Percentiles rank a stretch among this genome's conserved stretches.
phyloP scores from a whole-genome alignment of 1,140 invertebrate species.

The Drosophila pachea region DNA sequence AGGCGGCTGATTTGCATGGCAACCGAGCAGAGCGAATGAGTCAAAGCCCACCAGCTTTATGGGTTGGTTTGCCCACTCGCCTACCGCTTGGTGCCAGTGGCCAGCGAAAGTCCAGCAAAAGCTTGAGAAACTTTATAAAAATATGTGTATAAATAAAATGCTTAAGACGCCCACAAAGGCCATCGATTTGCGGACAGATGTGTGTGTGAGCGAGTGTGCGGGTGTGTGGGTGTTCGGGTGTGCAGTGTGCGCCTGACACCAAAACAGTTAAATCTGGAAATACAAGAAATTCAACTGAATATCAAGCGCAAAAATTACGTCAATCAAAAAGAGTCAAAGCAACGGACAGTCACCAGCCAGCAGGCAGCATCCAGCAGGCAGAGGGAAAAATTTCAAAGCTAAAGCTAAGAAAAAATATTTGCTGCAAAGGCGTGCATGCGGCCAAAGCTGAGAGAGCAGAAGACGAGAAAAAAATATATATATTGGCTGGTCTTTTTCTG shows the following conservation, averaged over 20 bases:
- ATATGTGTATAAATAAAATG: constrained; percentile 42
- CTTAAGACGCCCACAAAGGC: constrained; percentile 50
- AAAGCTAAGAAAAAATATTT: constrained; percentile 58
- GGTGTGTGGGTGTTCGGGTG: constrained; percentile 51
- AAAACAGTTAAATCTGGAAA: constrained; percentile 77
- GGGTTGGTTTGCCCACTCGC: constrained; percentile 38
- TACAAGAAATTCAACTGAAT: constrained; percentile 77
- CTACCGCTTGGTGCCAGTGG: constrained; percentile 39
- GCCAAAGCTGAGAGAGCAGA: constrained; percentile 27
- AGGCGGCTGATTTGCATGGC: constrained; percentile 59
- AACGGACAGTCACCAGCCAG: constrained; percentile 30
- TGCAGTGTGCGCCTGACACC: constrained; percentile 71
- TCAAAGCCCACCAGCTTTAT: constrained; percentile 44
- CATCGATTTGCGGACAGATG: constrained; percentile 17
- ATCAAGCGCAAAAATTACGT: constrained; percentile 76
- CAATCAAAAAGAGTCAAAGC: constrained; percentile 69
- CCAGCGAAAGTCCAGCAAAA: constrained; percentile 61
- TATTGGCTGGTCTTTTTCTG: constrained; percentile 47
- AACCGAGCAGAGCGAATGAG: constrained; percentile 53
- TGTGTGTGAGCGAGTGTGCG: constrained; percentile 32
- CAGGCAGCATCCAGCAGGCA: constrained; percentile 25
- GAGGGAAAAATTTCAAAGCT: constrained; percentile 51
- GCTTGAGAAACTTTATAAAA: constrained; percentile 54
- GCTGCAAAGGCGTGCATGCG: constrained; percentile 65
- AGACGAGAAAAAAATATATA: constrained; percentile 15